phyloP scores from a whole-genome alignment of 2,888 invertebrate genomes.

The Tachina grossa region DNA sequence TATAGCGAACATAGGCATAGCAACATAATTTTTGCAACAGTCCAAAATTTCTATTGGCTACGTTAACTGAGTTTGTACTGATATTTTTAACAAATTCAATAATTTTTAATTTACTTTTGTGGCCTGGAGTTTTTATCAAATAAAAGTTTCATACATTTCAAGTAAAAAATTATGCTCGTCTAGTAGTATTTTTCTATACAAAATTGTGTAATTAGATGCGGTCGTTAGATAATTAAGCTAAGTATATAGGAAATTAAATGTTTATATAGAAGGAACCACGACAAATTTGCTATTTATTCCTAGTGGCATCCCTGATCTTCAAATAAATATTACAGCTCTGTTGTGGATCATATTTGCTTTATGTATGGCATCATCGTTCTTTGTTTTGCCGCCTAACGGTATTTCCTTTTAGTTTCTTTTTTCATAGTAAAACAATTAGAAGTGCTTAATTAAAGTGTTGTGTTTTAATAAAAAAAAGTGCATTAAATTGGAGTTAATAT shows the following conservation, averaged over 20 bases:
- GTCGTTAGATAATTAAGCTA: background rate
- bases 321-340: background rate
- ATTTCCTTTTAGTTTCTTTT: background rate
- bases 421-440: background rate
- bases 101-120: too few species aligned
- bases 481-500: background rate
- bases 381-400: constrained; percentile 7
- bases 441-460: background rate
- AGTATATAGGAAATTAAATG: background rate
- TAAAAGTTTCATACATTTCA: too few species aligned
- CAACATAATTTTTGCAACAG: too few species aligned
- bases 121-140: too few species aligned
- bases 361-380: background rate
- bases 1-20: too few species aligned
- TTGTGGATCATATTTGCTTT: constrained; percentile 17
- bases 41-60: too few species aligned
- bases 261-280: too few species aligned
- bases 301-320: constrained; percentile 1
- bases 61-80: too few species aligned
- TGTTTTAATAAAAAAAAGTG: background rate
- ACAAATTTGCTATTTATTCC: background rate
- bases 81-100: too few species aligned
- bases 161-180: too few species aligned
- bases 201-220: constrained; percentile 3
- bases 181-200: background rate